phyloP scores from a whole-genome alignment of 2,888 invertebrate species.

The Amiota mariae region DNA sequence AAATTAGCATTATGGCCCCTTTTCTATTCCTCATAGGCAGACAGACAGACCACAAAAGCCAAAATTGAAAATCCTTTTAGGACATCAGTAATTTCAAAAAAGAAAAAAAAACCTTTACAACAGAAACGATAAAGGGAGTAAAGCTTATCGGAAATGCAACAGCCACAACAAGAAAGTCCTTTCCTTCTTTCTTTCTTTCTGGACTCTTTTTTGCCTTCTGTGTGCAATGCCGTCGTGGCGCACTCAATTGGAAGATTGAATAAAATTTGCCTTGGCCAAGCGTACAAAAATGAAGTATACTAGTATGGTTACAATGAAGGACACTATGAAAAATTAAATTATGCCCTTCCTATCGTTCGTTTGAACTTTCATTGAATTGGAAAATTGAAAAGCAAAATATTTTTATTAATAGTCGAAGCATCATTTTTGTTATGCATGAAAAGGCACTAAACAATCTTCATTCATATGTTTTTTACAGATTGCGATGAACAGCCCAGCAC shows the following conservation, averaged over 20 bases:
- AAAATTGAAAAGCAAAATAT: constrained; percentile 72
- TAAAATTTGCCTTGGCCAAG: constrained; percentile 72
- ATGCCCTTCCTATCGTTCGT: constrained; percentile 44
- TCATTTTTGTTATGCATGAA: constrained; percentile 25
- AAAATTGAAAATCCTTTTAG: constrained; percentile 17
- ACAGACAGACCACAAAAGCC: constrained; percentile 4
- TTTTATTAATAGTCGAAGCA: constrained; percentile 46
- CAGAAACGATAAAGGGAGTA: background rate
- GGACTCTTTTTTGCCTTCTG: background rate
- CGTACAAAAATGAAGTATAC: constrained; percentile 40
- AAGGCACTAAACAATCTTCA: constrained; percentile 18
- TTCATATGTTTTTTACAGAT: constrained; percentile 58
- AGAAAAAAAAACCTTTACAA: constrained; percentile 3
- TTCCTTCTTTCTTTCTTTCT: background rate
- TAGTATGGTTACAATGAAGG: background rate
- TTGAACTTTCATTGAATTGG: constrained; percentile 71
- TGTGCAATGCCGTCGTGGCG: constrained; percentile 16
- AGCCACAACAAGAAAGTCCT: constrained; percentile 54
- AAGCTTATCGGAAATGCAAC: constrained; percentile 54
- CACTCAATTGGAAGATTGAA: constrained; percentile 73
- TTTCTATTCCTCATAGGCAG: constrained; percentile 51
- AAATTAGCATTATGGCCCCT: constrained; percentile 51
- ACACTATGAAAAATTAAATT: constrained; percentile 54
- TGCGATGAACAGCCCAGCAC: constrained; percentile 49
- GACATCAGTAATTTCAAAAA: background rate